Percentiles rank a stretch among this genome's conserved stretches.
phyloP scores from a whole-genome alignment of 2,888 invertebrate genomes.

The Eupithecia dodoneata region DNA sequence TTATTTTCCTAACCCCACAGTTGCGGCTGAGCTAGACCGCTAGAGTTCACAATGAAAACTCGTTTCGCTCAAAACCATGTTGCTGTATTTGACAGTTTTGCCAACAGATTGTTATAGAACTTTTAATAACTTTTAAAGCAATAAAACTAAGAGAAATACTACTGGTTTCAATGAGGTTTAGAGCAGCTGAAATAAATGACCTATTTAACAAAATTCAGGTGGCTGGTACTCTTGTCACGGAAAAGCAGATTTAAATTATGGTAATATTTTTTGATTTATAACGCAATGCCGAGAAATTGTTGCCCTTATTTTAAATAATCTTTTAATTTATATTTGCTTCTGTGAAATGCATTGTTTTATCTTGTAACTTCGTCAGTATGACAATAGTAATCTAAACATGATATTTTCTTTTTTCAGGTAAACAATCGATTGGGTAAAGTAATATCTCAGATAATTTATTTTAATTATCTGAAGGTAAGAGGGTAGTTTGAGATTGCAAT shows the following conservation, averaged over 20 bases:
- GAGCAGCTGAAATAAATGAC: background rate
- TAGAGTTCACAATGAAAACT: conserved; percentile 50
- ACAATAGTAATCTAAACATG: conserved; percentile 33
- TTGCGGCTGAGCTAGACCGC: conserved; percentile 36
- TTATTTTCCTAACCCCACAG: conserved; percentile 11
- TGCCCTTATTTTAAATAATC: conserved; percentile 37
- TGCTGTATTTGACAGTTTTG: conserved; percentile 49
- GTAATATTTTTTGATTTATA: conserved; percentile 54
- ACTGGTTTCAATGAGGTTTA: background rate
- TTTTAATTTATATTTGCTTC: conserved; percentile 10
- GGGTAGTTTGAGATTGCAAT: background rate
- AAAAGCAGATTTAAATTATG: conserved; percentile 58
- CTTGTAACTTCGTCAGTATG: background rate
- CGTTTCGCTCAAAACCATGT: conserved; percentile 50
- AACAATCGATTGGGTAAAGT: conserved; percentile 38
- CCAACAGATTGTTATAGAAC: conserved; percentile 27
- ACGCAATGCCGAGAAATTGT: conserved; percentile 52
- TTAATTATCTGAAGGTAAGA: background rate
- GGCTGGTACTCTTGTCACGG: conserved; percentile 42
- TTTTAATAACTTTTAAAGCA: conserved; percentile 12
- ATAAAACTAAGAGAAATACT: conserved; percentile 2
- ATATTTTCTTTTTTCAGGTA: conserved; percentile 57
- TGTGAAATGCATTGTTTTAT: background rate
- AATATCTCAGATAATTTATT: conserved; percentile 9
- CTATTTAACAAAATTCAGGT: conserved; percentile 39